Percentiles rank a stretch among this genome's conserved stretches.
Conservation (phyloP, 2,113 vertebrate species). For the Dicaeum eximium region DNA sequence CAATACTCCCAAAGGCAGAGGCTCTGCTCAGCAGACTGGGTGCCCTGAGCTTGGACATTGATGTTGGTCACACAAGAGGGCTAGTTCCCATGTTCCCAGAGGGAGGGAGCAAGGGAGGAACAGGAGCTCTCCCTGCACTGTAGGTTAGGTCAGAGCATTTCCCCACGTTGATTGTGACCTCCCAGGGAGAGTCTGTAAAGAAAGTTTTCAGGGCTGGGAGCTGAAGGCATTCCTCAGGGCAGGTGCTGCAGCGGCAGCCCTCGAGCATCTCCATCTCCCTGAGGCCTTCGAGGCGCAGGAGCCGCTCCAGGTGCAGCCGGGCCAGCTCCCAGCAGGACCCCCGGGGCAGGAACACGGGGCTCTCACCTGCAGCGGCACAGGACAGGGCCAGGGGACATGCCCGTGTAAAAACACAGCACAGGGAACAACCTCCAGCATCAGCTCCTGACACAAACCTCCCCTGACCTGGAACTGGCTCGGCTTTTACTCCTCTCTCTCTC, state of each 20-base stretch:
- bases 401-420: fast-evolving
- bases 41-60: not conserved
- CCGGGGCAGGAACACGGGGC: slow-evolving; percentile 54
- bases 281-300: slow-evolving; percentile 68
- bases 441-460: not conserved
- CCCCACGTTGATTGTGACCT: slow-evolving; percentile 69
- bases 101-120: not conserved
- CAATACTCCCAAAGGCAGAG: not conserved
- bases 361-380: not conserved
- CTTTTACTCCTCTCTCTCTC: not conserved
- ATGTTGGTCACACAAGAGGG: not conserved
- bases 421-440: not conserved
- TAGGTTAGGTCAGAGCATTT: slow-evolving; percentile 70
- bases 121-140: not conserved
- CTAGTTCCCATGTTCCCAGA: fast-evolving
- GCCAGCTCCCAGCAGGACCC: slow-evolving; percentile 67
- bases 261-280: slow-evolving; percentile 72
- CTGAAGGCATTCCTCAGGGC: slow-evolving; percentile 57
- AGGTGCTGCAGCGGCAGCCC: slow-evolving; percentile 73
- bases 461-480: not conserved
- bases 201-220: slow-evolving; percentile 75
- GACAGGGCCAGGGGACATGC: not conserved
- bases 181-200: slow-evolving; percentile 74
- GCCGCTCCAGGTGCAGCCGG: slow-evolving; percentile 54
- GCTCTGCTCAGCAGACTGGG: not conserved